These are phyloP conservation scores for Ophion ellenae DNA, from an alignment of 2,888 invertebrate genomes.

Conservation along the genomic window DNA sequence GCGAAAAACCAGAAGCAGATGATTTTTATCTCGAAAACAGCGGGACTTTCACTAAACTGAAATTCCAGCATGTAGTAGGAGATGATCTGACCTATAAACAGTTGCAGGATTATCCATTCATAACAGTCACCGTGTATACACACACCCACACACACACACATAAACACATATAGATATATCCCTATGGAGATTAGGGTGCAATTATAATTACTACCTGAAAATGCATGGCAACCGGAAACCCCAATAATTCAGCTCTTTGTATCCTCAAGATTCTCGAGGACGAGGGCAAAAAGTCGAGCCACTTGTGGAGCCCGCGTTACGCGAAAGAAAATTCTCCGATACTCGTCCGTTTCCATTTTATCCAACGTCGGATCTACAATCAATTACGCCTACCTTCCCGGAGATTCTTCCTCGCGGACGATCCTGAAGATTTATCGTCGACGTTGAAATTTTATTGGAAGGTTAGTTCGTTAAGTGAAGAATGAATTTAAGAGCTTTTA, in stretches of 20 bases:
- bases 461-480: not conserved
- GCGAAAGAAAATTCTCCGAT: not conserved
- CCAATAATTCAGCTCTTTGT: not conserved
- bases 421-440: not conserved
- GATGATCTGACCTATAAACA: too few species aligned
- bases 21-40: too few species aligned
- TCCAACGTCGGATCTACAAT: not conserved
- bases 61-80: too few species aligned
- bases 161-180: not conserved
- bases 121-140: too few species aligned
- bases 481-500: not conserved
- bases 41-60: too few species aligned
- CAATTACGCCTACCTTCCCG: not conserved
- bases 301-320: not conserved
- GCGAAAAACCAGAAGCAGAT: too few species aligned
- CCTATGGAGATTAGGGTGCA: not conserved
- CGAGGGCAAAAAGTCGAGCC: not conserved
- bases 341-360: not conserved
- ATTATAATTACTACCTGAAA: conserved; percentile 33
- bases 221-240: not conserved
- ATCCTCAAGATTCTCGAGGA: not conserved
- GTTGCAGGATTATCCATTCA: too few species aligned
- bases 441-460: not conserved
- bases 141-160: too few species aligned
- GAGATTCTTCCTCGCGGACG: not conserved